Conservation (phyloP, 2,888 invertebrate species). For the Campoplex capitator region DNA sequence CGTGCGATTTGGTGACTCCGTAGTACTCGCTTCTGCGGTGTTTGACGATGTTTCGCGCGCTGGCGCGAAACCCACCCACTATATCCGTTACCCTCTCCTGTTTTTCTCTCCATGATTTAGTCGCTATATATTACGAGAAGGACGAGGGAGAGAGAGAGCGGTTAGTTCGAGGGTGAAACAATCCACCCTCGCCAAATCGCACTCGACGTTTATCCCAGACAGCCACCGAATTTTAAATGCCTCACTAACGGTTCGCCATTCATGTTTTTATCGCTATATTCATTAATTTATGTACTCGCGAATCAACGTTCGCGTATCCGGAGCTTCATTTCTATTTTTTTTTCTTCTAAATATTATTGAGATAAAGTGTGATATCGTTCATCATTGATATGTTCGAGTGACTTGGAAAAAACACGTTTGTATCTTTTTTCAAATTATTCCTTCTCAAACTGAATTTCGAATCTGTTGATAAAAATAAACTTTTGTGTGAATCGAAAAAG, state of each 20-base stretch:
- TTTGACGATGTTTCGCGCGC: conserved; percentile 57
- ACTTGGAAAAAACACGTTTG: not conserved
- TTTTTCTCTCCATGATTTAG: conserved; percentile 29
- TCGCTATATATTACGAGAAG: conserved; percentile 12
- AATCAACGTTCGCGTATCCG: not conserved
- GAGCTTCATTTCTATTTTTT: conserved; percentile 7
- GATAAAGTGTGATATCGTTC: not conserved
- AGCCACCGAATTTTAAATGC: conserved; percentile 28
- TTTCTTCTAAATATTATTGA: not conserved
- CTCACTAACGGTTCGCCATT: conserved; percentile 1
- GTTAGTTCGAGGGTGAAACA: conserved; percentile 66
- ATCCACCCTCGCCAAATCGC: conserved; percentile 59
- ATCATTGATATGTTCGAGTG: too few species aligned
- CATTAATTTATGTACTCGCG: not conserved
- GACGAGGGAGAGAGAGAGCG: conserved; percentile 43
- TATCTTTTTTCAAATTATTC: not conserved
- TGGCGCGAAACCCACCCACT: conserved; percentile 62
- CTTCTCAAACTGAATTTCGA: not conserved
- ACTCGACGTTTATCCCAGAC: conserved; percentile 58
- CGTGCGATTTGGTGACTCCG: conserved; percentile 17
- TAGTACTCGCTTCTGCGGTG: conserved; percentile 16
- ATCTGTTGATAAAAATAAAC: not conserved
- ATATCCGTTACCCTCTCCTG: conserved; percentile 38
- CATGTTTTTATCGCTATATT: not conserved
- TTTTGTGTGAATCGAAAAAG: not conserved